A percentile compares a stretch with the other conserved stretches of the same genome.
These are phyloP conservation scores for Phyllotis vaccarum DNA, from an alignment of 2,797 vertebrate genomes.

Conservation along the genomic window DNA sequence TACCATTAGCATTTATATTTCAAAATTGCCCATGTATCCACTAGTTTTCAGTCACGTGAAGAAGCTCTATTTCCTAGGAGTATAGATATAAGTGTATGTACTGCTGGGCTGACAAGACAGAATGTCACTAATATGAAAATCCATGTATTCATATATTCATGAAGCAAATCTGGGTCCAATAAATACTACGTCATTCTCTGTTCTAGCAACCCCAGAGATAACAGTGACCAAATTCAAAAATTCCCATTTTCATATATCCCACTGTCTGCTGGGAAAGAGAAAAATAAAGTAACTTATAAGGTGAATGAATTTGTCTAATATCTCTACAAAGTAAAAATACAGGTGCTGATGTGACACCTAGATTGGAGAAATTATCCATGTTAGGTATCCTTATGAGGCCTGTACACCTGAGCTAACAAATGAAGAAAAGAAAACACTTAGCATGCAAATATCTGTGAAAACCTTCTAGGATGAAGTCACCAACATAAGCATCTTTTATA, in stretches of 20 bases:
- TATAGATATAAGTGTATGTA: not conserved
- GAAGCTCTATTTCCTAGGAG: not conserved
- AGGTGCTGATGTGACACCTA: rapidly evolving
- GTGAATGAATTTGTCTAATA: not conserved
- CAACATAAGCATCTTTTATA: rapidly evolving
- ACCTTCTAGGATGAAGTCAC: not conserved
- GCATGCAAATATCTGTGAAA: not conserved
- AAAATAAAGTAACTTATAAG: not conserved
- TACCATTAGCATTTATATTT: not conserved
- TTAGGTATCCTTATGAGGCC: not conserved
- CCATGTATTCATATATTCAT: not conserved
- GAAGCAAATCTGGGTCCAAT: not conserved
- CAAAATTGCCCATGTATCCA: not conserved
- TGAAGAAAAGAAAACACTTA: not conserved
- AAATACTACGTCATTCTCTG: rapidly evolving
- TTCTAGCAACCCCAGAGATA: not conserved
- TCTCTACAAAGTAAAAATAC: not conserved
- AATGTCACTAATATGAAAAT: not conserved
- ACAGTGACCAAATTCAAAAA: not conserved
- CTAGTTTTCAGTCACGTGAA: not conserved
- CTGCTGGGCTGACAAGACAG: not conserved
- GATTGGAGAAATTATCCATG: not conserved
- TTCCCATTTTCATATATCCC: not conserved
- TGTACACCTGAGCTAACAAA: not conserved
- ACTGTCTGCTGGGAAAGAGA: not conserved